A percentile compares a stretch with the other conserved stretches of the same genome.
These are phyloP conservation scores for Campoletis sonorensis DNA, from an alignment of 1,140 invertebrate species.

Conservation along the genomic window DNA sequence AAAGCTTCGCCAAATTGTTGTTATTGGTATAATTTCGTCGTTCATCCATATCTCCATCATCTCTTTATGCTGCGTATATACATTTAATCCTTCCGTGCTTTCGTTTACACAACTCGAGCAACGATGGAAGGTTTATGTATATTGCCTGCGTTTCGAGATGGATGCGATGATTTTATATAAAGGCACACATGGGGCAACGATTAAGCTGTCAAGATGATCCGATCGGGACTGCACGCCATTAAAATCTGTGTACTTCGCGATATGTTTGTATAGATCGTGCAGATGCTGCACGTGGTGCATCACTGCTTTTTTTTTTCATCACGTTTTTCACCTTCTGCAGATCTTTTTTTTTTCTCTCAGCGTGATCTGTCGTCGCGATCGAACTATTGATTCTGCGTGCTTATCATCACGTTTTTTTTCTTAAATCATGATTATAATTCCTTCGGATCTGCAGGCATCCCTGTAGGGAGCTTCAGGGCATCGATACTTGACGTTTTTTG, in stretches of 20 bases:
- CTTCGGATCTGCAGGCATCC: not conserved
- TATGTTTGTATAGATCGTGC: conserved; percentile 26
- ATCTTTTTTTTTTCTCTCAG: conserved; percentile 4
- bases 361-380: conserved; percentile 43
- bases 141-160: conserved; percentile 17
- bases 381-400: conserved; percentile 20
- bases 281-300: conserved; percentile 11
- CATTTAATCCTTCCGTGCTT: conserved; percentile 2
- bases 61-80: not conserved
- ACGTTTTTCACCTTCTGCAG: not conserved
- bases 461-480: not conserved
- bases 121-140: conserved; percentile 9
- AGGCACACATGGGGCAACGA: conserved; percentile 20
- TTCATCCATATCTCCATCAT: not conserved
- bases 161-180: conserved; percentile 9
- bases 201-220: conserved; percentile 42
- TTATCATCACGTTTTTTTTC: not conserved
- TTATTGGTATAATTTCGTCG: conserved; percentile 6
- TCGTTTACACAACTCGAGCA: not conserved
- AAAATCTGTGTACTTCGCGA: not conserved
- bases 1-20: not conserved
- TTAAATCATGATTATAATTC: conserved; percentile 3
- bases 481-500: conserved; percentile 11
- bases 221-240: conserved; percentile 38
- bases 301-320: not conserved